Conservation (phyloP, 2,888 invertebrate species). For the Diloba caeruleocephala region DNA sequence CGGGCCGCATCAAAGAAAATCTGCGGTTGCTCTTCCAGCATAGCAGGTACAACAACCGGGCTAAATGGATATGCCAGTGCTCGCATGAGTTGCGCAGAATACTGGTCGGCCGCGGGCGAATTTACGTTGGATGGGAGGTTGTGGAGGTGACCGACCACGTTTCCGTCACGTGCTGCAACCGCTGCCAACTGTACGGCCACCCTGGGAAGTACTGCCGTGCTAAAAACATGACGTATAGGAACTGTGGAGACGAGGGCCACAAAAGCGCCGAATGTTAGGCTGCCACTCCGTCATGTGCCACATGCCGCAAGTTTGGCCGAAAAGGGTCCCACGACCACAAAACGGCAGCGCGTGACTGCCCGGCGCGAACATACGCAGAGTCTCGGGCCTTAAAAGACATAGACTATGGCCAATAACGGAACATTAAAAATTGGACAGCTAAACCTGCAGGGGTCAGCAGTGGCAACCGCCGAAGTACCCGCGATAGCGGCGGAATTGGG, state of each 20-base stretch:
- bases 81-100: not conserved
- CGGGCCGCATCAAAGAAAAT: too few species aligned
- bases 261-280: too few species aligned
- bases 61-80: too few species aligned
- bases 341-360: slow-evolving; percentile 40
- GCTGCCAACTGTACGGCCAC: slow-evolving; percentile 47
- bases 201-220: too few species aligned
- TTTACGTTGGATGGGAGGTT: slow-evolving; percentile 31
- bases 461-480: not conserved
- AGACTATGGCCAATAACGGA: slow-evolving; percentile 25
- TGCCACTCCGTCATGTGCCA: slow-evolving; percentile 32
- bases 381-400: not conserved
- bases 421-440: too few species aligned
- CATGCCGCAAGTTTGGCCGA: slow-evolving; percentile 4
- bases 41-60: too few species aligned
- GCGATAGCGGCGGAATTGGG: slow-evolving; percentile 19
- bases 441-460: slow-evolving; percentile 23
- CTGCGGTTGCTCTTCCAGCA: too few species aligned
- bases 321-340: slow-evolving; percentile 15
- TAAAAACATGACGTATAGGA: not conserved
- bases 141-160: too few species aligned
- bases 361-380: slow-evolving; percentile 40
- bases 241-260: not conserved
- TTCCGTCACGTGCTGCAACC: slow-evolving; percentile 45
- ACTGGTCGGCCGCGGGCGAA: not conserved